Base-by-base conservation (phyloP, 2,888 invertebrate species). In the Trachelus iudaicus region DNA sequence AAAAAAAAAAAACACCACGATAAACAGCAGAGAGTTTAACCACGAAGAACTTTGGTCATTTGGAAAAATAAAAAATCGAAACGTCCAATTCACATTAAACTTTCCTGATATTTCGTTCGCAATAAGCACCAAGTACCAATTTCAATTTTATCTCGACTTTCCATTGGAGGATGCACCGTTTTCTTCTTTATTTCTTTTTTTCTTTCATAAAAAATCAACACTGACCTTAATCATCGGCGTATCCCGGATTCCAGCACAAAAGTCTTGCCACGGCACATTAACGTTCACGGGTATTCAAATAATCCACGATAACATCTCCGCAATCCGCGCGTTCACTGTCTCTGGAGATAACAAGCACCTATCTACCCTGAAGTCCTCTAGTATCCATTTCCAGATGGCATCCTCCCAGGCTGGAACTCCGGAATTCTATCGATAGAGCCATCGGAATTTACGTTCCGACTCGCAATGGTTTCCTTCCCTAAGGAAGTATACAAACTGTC, bases 381-480 rank as follows among this genome's bases (percentile, higher is more conserved):
- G 56, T 56, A 56, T 56, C 23, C 4, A 56, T 56, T 56, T 56
- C 9, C 56, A 56, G 9, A 56, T 56, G 56, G 56, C 56, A 56
- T 56, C 23, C 56, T 56, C 56, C 23, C 56, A 56, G 23, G 6
- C 23, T 0, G 56, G 9, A 56, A 56, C 15, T 56, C 56, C 2
- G 71, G 71, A 71, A 71, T 71, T 71, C 71, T 71, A 71, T 71
- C 71, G 71, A 73, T 76, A 37, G 74, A 76, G 76, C 79, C 76
- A 79, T 79, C 71, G 79, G 76, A 76, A 79, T 79, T 79, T 76
- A 73, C 40, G 69, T 69, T n/a, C 71, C 40, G 74, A 73, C 74
- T 79, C 76, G 79, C 69, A 76, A 76, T 79, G 76, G 79, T 79
- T 79, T 79, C 79, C 79, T 76, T 79, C 75, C 76, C 73, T 71